Conservation (phyloP, 2,888 invertebrate species). For the Sarcophaga carnaria region DNA sequence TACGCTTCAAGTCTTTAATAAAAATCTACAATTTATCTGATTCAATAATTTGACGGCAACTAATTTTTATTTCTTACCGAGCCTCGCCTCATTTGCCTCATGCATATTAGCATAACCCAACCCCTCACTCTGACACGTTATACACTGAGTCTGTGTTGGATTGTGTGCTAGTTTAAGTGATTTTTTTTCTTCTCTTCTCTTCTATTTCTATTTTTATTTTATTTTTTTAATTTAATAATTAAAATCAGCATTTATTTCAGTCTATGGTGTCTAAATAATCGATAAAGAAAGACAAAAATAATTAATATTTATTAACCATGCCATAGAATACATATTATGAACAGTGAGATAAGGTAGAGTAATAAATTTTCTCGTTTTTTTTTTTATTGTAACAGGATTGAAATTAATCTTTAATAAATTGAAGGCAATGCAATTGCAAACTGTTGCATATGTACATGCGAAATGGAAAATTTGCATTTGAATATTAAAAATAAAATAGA, state of each 20-base stretch:
- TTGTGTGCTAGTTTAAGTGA: too few species aligned
- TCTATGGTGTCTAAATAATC: conserved; percentile 33
- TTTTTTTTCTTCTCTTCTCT: neutral
- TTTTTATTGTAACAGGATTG: neutral
- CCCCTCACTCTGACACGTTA: too few species aligned
- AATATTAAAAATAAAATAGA: too few species aligned
- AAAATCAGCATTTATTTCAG: too few species aligned
- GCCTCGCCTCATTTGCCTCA: too few species aligned
- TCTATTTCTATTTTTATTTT: conserved; percentile 43
- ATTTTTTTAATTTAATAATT: neutral
- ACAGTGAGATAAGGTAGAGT: neutral
- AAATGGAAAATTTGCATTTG: too few species aligned
- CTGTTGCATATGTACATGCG: too few species aligned
- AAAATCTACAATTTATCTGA: conserved; percentile 43
- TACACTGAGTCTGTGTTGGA: too few species aligned
- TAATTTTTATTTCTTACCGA: too few species aligned
- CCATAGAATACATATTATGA: neutral
- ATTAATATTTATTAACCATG: conserved; percentile 46
- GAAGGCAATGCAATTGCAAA: too few species aligned
- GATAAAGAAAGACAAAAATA: conserved; percentile 41
- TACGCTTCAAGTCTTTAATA: conserved; percentile 13
- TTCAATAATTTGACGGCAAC: neutral
- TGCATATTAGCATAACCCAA: too few species aligned
- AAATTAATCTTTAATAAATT: conserved; percentile 16
- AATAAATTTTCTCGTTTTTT: neutral